Evolutionary conservation across 1,140 invertebrate genomes (phyloP).

Genomic region (Maconellicoccus hirsutus): DNA sequence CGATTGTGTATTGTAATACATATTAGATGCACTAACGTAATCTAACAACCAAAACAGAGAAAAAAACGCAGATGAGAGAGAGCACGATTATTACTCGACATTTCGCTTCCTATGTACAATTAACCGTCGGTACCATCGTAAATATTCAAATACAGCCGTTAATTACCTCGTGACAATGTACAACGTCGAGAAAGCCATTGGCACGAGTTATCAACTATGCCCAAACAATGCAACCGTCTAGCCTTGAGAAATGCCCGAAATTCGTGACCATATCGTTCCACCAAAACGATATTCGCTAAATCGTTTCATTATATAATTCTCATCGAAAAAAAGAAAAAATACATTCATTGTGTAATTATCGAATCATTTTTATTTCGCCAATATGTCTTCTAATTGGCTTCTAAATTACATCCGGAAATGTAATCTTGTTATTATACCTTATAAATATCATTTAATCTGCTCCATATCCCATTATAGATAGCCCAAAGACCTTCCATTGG

Average conservation of each 20-base stretch:
- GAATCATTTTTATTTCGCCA: neutral
- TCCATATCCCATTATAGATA: too few relatives aligned
- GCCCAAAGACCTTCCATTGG: too few relatives aligned
- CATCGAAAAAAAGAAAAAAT: neutral
- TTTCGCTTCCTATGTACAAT: neutral
- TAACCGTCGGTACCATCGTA: neutral
- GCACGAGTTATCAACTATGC: neutral
- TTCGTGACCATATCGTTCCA: neutral
- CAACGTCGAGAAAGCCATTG: neutral
- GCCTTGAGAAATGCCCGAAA: neutral
- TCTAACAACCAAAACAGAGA: neutral
- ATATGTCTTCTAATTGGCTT: too few relatives aligned
- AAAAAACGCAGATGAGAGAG: neutral
- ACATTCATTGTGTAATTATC: neutral
- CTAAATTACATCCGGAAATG: too few relatives aligned
- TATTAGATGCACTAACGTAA: too few relatives aligned
- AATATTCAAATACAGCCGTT: slow-evolving; percentile 5
- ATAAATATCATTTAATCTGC: too few relatives aligned
- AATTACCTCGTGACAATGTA: neutral
- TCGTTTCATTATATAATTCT: neutral
- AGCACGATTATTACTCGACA: too few relatives aligned
- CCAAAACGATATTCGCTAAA: neutral
- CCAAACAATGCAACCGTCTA: neutral
- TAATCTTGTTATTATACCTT: too few relatives aligned
- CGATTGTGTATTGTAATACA: slow-evolving; percentile 4